phyloP scores from a whole-genome alignment of 2,113 vertebrate genomes.

The Probosciger aterrimus region DNA sequence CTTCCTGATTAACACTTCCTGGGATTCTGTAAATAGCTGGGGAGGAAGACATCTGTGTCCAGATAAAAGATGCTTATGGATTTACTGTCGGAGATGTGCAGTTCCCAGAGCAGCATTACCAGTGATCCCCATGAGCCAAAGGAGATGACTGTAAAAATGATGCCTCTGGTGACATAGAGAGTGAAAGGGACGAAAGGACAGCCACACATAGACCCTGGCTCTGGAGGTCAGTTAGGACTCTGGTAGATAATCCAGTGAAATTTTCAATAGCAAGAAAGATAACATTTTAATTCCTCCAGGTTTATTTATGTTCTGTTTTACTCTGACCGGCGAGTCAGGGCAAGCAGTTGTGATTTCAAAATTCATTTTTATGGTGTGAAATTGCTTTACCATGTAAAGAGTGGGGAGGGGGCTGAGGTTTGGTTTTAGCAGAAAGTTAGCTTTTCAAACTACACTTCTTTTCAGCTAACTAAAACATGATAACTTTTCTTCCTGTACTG shows the following conservation, averaged over 20 bases:
- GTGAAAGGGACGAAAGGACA: background rate
- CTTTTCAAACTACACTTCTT: background rate
- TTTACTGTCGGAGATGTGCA: fast-evolving
- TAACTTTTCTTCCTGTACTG: slow-evolving; percentile 7
- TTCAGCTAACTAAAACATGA: background rate
- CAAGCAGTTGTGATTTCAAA: slow-evolving; percentile 18
- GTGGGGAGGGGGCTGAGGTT: background rate
- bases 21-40: background rate
- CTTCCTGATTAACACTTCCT: background rate
- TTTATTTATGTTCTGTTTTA: background rate
- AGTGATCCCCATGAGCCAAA: fast-evolving
- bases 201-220: background rate
- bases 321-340: background rate
- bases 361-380: background rate
- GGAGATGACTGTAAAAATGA: background rate
- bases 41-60: background rate
- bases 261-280: background rate
- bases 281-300: background rate
- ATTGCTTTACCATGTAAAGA: background rate
- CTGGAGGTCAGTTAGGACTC: background rate
- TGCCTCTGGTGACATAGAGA: background rate
- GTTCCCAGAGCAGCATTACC: background rate
- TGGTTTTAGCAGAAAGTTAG: slow-evolving; percentile 17
- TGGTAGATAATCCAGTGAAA: background rate
- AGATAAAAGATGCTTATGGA: background rate